Percentiles rank a stretch among this genome's conserved stretches.
These are phyloP conservation scores for Antechinus stuartii DNA, from an alignment of 2,113 vertebrate species.

Conservation along the genomic window DNA sequence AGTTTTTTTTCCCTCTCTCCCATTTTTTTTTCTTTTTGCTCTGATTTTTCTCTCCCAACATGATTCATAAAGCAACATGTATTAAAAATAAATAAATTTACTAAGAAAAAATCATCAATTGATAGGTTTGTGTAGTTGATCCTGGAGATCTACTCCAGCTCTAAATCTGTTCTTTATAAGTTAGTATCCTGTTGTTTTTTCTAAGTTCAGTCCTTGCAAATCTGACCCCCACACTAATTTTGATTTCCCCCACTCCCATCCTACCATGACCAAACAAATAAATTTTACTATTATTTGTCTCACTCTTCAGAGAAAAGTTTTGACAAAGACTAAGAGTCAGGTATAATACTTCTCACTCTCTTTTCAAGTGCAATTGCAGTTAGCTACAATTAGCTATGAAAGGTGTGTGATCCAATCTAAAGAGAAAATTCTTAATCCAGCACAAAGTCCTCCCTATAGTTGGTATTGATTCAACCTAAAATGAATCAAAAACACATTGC, in stretches of 20 bases:
- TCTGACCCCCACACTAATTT: not conserved
- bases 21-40: too few species aligned
- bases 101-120: not conserved
- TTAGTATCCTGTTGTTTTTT: not conserved
- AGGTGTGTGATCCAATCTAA: not conserved
- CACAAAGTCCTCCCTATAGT: not conserved
- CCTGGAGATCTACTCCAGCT: not conserved
- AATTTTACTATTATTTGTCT: not conserved
- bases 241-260: too few species aligned
- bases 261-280: not conserved
- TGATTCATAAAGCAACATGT: too few species aligned
- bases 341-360: not conserved
- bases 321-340: not conserved
- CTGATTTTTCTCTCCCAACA: too few species aligned
- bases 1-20: too few species aligned
- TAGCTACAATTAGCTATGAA: not conserved
- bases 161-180: not conserved
- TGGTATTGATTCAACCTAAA: not conserved
- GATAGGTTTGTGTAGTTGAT: not conserved
- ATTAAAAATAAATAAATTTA: too few species aligned
- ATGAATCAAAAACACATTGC: not conserved
- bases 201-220: not conserved
- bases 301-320: not conserved
- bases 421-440: not conserved
- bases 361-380: not conserved